A percentile compares a stretch with the other conserved stretches of the same genome.
Evolutionary conservation across 2,888 invertebrate genomes (phyloP).

Genomic region (Euzophera pinguis): DNA sequence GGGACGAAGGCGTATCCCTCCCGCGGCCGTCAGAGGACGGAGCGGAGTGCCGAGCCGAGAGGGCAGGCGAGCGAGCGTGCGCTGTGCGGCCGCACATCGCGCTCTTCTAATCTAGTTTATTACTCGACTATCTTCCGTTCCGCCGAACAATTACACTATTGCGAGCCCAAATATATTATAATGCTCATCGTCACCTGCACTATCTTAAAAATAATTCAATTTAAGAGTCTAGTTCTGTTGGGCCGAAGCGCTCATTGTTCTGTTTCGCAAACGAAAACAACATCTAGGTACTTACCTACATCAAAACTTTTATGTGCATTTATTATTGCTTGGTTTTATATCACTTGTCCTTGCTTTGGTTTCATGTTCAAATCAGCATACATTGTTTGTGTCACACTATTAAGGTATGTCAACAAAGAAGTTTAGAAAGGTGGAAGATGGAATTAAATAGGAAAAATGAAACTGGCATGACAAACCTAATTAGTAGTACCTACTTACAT

Average conservation of each 20-base stretch:
- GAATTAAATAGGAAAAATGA: no score
- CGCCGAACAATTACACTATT: slow-evolving; percentile 49
- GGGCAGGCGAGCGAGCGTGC: slow-evolving; percentile 64
- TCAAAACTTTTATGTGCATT: slow-evolving; percentile 53
- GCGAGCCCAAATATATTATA: slow-evolving; percentile 35
- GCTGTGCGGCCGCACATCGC: slow-evolving; percentile 66
- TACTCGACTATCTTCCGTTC: slow-evolving; percentile 57
- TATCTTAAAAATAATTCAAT: slow-evolving; percentile 38
- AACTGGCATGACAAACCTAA: no score
- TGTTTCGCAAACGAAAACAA: slow-evolving; percentile 32
- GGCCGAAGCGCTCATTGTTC: slow-evolving; percentile 44
- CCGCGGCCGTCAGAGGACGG: slow-evolving; percentile 47
- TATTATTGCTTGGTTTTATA: slow-evolving; percentile 36
- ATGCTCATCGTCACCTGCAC: slow-evolving; percentile 21
- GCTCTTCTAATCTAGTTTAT: slow-evolving; percentile 63
- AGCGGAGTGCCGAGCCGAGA: slow-evolving; percentile 28
- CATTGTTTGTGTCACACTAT: no score
- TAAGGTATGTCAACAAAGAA: no score
- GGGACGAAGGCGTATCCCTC: slow-evolving; percentile 71
- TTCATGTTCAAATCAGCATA: slow-evolving; percentile 32
- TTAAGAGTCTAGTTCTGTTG: slow-evolving; percentile 29
- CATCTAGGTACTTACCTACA: slow-evolving; percentile 35
- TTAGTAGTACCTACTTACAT: no score
- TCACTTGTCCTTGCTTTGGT: slow-evolving; percentile 50
- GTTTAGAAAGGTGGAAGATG: no score